Conservation (phyloP, 2,888 invertebrate species). For the Pristionchus exspectatus region DNA sequence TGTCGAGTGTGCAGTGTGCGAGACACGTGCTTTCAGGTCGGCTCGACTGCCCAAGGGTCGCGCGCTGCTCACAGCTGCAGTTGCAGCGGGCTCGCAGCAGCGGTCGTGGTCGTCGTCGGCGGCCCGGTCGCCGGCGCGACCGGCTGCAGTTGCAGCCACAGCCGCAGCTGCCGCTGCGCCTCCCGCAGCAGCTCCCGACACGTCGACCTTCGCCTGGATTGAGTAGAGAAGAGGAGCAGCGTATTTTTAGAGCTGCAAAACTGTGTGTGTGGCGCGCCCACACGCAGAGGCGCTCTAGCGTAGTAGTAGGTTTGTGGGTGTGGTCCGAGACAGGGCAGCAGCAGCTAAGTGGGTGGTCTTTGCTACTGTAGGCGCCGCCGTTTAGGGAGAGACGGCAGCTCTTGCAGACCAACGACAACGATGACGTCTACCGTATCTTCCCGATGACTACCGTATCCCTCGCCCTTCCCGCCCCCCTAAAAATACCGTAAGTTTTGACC, state of each 20-base stretch:
- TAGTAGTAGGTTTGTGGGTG: constrained; percentile 33
- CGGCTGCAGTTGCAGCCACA: neutral
- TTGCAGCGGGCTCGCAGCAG: neutral
- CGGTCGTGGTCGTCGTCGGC: neutral
- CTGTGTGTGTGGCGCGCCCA: neutral
- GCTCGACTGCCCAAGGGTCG: constrained; percentile 2
- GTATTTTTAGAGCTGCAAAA: neutral
- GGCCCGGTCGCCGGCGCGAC: neutral
- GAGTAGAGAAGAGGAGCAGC: constrained; percentile 7
- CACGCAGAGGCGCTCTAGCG: neutral
- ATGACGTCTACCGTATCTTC: neutral
- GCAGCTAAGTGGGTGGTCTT: neutral
- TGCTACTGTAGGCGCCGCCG: neutral
- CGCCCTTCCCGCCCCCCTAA: neutral
- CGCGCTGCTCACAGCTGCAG: constrained; percentile 22
- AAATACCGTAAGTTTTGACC: constrained; percentile 17
- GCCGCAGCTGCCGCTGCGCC: neutral
- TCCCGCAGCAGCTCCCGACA: neutral
- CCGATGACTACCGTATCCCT: neutral
- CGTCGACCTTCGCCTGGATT: constrained; percentile 52
- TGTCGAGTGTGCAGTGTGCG: neutral
- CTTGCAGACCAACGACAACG: neutral
- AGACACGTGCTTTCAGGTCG: neutral
- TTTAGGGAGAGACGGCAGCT: neutral
- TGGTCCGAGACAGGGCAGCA: neutral